A percentile compares a stretch with the other conserved stretches of the same genome.
Evolutionary conservation across 2,113 vertebrate species (phyloP).

Genomic region (Aspiorhynchus laticeps): DNA sequence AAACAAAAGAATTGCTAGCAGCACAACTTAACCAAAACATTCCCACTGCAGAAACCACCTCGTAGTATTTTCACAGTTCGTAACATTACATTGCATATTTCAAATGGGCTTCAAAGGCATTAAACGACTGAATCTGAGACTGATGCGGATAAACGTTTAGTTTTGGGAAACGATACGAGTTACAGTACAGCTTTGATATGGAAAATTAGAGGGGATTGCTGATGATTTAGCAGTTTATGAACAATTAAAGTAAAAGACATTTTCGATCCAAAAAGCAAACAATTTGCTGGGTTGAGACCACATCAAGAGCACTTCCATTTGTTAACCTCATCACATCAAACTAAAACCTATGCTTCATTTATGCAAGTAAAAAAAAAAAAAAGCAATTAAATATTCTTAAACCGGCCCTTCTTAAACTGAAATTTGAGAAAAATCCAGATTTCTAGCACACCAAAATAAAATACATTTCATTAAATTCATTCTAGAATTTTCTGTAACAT

Average conservation of each 20-base stretch:
- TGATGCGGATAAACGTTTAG: not conserved
- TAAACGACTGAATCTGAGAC: not conserved
- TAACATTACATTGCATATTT: constrained; percentile 38
- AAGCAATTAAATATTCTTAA: constrained; percentile 51
- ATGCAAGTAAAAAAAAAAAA: constrained; percentile 1
- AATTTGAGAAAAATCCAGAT: constrained; percentile 45
- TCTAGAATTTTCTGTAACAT: constrained; percentile 12
- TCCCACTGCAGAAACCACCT: constrained; percentile 11
- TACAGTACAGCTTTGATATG: too few species aligned
- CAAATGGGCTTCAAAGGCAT: not conserved
- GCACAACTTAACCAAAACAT: not conserved
- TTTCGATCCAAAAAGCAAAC: not conserved
- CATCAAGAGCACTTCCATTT: constrained; percentile 35
- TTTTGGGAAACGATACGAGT: not conserved
- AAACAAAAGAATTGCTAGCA: not conserved
- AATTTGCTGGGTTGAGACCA: not conserved
- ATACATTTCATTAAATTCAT: constrained; percentile 25
- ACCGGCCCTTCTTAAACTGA: constrained; percentile 58
- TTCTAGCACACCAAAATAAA: constrained; percentile 20
- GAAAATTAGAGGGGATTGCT: not conserved
- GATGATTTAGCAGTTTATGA: not conserved
- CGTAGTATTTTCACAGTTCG: constrained; percentile 3
- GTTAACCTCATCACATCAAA: constrained; percentile 60
- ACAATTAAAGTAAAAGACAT: not conserved
- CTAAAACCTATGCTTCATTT: constrained; percentile 49